Conservation (phyloP, 1,140 invertebrate genomes). For the Adoxophyes honmai region DNA sequence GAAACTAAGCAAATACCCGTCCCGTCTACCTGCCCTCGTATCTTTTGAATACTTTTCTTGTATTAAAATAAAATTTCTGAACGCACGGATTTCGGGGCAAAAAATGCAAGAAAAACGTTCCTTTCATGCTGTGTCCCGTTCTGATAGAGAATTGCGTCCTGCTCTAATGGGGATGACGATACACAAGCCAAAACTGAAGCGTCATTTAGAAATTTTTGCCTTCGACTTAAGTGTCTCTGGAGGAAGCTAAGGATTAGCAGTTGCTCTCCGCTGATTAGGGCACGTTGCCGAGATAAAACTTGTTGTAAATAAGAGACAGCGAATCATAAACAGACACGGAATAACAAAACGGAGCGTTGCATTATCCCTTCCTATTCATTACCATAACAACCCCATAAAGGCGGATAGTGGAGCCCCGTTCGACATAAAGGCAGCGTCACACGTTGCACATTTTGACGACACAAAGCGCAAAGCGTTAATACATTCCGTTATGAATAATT, state of each 20-base stretch:
- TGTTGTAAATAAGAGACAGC: background rate
- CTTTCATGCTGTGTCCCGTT: slow-evolving; percentile 42
- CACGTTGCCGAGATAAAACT: background rate
- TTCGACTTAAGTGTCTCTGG: slow-evolving; percentile 15
- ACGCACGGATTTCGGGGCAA: slow-evolving; percentile 63
- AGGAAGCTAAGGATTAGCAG: slow-evolving; percentile 1
- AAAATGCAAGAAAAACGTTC: slow-evolving; percentile 70
- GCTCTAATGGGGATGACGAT: slow-evolving; percentile 46
- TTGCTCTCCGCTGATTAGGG: background rate
- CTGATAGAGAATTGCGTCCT: slow-evolving; percentile 25
- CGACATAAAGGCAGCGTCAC: slow-evolving; percentile 10
- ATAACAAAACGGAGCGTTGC: slow-evolving; percentile 8
- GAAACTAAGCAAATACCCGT: slow-evolving; percentile 69
- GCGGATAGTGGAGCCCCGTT: background rate
- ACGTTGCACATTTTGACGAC: slow-evolving; percentile 25
- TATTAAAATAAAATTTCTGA: slow-evolving; percentile 74
- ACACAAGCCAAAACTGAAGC: slow-evolving; percentile 38
- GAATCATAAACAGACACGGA: slow-evolving; percentile 2
- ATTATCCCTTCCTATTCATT: slow-evolving; percentile 12
- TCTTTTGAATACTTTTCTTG: slow-evolving; percentile 72
- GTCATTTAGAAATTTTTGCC: slow-evolving; percentile 46
- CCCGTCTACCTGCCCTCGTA: slow-evolving; percentile 65
- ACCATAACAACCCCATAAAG: slow-evolving; percentile 7
- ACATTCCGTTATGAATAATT: slow-evolving; percentile 67
- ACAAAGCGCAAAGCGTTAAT: slow-evolving; percentile 49